Conservation (phyloP, 2,888 invertebrate species). For the Heteromurus nitidus region DNA sequence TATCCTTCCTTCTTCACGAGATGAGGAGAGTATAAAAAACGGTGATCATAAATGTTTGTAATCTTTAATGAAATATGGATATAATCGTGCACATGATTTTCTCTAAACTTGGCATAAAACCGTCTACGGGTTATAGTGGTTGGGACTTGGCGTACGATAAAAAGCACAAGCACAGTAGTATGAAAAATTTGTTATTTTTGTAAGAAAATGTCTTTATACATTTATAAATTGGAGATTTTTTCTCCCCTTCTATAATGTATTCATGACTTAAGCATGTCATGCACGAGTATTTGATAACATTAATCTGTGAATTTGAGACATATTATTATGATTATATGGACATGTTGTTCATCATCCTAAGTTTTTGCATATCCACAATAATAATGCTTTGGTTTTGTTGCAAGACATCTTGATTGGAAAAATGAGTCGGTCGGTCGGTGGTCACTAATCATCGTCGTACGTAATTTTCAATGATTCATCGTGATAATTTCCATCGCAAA, state of each 20-base stretch:
- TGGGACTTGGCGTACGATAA: too few relatives aligned
- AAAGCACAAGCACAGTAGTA: not conserved
- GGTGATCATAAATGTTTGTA: not conserved
- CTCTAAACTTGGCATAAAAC: not conserved
- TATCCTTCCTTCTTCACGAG: not conserved
- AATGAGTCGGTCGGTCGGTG: too few relatives aligned
- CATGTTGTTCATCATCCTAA: not conserved
- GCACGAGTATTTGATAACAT: not conserved
- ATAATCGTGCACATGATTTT: not conserved
- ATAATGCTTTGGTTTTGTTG: not conserved
- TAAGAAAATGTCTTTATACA: not conserved
- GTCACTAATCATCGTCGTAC: not conserved
- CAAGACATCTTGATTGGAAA: not conserved
- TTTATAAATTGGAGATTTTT: too few relatives aligned
- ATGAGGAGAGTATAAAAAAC: not conserved
- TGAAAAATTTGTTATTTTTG: not conserved
- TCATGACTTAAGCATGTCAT: not conserved
- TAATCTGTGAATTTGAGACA: not conserved
- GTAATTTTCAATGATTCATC: slow-evolving; percentile 3
- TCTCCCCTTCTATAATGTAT: not conserved
- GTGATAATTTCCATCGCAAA: slow-evolving; percentile 26
- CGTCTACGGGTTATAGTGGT: too few relatives aligned
- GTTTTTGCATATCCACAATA: not conserved
- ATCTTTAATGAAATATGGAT: not conserved
- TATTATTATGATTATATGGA: not conserved